A percentile compares a stretch with the other conserved stretches of the same genome.
Evolutionary conservation across 2,888 invertebrate species (phyloP).

Genomic region (Leptinotarsa rubiginosa): DNA sequence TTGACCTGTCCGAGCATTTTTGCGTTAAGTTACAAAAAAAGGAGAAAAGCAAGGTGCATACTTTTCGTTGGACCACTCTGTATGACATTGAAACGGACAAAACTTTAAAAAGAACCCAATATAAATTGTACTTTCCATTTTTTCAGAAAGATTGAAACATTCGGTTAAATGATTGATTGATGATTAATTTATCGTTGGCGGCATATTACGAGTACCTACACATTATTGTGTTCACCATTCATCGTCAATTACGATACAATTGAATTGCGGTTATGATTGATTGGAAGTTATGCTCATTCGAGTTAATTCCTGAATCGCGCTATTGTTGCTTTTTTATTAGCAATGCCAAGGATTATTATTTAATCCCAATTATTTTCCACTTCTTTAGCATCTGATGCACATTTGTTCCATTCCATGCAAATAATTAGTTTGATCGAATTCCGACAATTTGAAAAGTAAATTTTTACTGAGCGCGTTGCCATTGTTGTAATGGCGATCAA

Average conservation of each 20-base stretch:
- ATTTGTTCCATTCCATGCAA: neutral
- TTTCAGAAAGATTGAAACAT: neutral
- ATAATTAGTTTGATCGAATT: neutral
- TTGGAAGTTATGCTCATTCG: neutral
- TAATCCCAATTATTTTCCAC: neutral
- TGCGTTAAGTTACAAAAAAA: no score
- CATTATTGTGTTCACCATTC: neutral
- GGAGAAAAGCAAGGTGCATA: no score
- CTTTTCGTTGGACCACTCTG: no score
- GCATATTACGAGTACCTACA: no score
- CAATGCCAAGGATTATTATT: constrained; percentile 8
- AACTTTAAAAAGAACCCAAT: neutral
- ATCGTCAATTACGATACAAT: neutral
- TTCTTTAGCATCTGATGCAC: neutral
- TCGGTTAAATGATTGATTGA: neutral
- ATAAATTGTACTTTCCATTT: neutral
- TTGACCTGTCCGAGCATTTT: no score
- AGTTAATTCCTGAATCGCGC: neutral
- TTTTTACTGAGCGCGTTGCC: neutral
- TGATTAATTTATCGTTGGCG: neutral
- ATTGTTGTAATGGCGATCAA: no score
- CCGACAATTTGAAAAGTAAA: neutral
- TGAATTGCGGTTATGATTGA: constrained; percentile 1
- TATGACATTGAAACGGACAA: neutral
- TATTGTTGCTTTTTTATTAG: neutral